Evolutionary conservation across 1,140 invertebrate genomes (phyloP).

Genomic region (Onthophagus taurus): DNA sequence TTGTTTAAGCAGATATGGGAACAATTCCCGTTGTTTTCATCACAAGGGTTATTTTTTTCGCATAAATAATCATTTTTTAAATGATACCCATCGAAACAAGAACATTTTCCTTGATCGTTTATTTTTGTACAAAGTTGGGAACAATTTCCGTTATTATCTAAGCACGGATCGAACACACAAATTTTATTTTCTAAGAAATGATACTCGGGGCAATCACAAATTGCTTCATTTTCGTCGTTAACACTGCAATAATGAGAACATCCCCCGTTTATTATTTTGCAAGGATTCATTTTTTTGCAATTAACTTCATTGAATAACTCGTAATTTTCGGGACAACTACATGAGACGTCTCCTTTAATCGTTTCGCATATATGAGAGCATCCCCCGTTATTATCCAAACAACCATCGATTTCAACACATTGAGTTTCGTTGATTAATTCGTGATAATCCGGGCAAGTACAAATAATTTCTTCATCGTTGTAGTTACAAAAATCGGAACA

Average conservation of each 20-base stretch:
- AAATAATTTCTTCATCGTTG: no score
- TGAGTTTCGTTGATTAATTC: neutral
- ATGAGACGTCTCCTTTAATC: constrained; percentile 17
- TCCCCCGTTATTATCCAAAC: constrained; percentile 44
- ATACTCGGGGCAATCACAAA: constrained; percentile 40
- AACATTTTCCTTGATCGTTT: no score
- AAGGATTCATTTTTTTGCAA: constrained; percentile 39
- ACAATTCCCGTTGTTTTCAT: constrained; percentile 50
- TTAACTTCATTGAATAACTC: constrained; percentile 32
- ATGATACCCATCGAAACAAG: no score
- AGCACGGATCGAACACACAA: no score
- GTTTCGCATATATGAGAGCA: constrained; percentile 41
- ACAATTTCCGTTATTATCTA: no score
- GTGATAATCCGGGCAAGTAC: no score
- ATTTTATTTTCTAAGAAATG: constrained; percentile 42
- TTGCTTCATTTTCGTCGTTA: constrained; percentile 21
- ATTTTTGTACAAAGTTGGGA: no score
- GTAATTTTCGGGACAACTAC: constrained; percentile 22
- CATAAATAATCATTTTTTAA: no score
- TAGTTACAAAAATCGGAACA: no score
- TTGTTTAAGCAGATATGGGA: constrained; percentile 46
- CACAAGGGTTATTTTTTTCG: constrained; percentile 60
- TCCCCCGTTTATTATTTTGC: constrained; percentile 38
- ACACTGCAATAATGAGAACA: constrained; percentile 39
- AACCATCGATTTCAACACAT: constrained; percentile 45